Base-by-base conservation (phyloP, 2,113 vertebrate species). In the Orthonyx spaldingii region DNA sequence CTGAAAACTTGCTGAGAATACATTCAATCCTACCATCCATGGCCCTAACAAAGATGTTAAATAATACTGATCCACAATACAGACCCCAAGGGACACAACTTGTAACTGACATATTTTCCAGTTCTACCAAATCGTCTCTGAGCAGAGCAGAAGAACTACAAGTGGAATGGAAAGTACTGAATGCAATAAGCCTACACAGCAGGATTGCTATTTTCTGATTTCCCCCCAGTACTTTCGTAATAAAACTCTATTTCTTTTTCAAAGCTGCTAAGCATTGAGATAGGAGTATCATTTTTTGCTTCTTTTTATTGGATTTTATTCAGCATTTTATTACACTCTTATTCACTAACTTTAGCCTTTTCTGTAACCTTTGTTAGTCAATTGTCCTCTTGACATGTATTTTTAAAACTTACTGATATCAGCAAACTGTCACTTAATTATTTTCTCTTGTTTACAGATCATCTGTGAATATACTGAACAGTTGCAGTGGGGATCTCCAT, bases 361-460 rank as follows among this genome's bases (percentile, higher is more conserved):
- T 70, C 24, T 78, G 7, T 35, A 85, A 46, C 35, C 33, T 75
- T 71, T 70, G 12, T 74, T 82, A 82, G 66, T 21, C 37, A 75
- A 13, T 78, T 71, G n/a, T 71, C 15, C 28, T 88, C 35, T 49
- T 85, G 22, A 75, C 37, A 41, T 13, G 13, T 24, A 16, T 52
- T 47, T 65, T 70, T 65, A 49, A 78, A 82, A 66, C 6, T 60
- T 49, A 47, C 2, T 39, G 35, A 21, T 33, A 87, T 41, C 37
- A 75, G 21, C 20, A 74, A 66, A 49, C 15, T 63, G 19, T 22
- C 32, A 50, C 5, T 28, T 78, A 42, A 75, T 12, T 61, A 28
- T 78, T 78, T 90, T 49, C 13, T 61, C 28, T 85, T 78, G 20
- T 82, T 96, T 83, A 35, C 42, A 59, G 28, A 33, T 90, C 19